Conservation (phyloP, 2,113 vertebrate species). For the Odobenus rosmarus region DNA sequence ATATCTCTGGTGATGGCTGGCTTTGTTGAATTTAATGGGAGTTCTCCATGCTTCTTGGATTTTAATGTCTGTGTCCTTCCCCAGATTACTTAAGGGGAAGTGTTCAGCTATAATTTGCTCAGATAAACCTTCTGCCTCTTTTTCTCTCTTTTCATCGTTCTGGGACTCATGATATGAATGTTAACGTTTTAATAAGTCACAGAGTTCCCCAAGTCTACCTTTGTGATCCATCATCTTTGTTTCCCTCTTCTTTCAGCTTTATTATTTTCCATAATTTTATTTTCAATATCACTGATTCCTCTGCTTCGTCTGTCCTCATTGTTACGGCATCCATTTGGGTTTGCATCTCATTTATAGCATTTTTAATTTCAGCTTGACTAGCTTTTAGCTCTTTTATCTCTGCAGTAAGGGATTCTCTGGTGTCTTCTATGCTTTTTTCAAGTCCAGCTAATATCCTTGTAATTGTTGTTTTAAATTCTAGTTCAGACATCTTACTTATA, state of each 20-base stretch:
- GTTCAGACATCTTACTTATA: background rate
- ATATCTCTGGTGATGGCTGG: background rate
- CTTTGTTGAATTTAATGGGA: background rate
- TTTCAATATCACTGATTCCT: background rate
- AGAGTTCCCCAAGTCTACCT: background rate
- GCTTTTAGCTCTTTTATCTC: background rate
- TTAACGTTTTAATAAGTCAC: background rate
- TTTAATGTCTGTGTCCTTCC: background rate
- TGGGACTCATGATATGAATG: background rate
- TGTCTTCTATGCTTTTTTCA: background rate
- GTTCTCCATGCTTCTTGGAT: background rate
- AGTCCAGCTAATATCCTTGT: background rate
- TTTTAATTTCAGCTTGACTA: background rate
- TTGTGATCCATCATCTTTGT: background rate
- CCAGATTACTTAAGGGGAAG: background rate
- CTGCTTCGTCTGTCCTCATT: background rate
- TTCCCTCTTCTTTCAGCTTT: background rate
- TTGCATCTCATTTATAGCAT: background rate
- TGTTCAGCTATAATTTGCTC: background rate
- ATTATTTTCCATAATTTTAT: background rate
- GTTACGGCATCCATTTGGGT: background rate
- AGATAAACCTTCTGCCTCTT: background rate
- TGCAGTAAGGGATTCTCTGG: background rate
- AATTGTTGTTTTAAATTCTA: background rate
- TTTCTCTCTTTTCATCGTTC: background rate